phyloP scores from a whole-genome alignment of 2,888 invertebrate species.

The Caenorhabditis sp. region DNA sequence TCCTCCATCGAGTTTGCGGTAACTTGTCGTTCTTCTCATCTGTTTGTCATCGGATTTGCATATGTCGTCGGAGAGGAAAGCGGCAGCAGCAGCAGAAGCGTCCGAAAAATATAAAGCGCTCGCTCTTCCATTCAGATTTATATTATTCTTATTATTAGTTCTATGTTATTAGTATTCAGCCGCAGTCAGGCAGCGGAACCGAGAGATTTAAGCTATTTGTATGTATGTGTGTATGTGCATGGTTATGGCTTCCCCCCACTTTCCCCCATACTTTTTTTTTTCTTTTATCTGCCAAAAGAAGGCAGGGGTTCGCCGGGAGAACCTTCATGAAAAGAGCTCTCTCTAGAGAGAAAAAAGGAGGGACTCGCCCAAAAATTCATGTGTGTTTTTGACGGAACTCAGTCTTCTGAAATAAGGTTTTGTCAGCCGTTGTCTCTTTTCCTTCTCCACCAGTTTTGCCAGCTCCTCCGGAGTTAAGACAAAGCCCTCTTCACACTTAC shows the following conservation, averaged over 20 bases:
- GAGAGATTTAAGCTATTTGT: too few relatives aligned
- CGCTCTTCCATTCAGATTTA: constrained; percentile 5
- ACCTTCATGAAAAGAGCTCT: constrained; percentile 7
- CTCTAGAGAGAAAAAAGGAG: constrained; percentile 4
- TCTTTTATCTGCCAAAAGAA: background rate
- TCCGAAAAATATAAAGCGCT: constrained; percentile 10
- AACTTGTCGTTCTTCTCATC: constrained; percentile 20
- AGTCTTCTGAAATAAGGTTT: constrained; percentile 21
- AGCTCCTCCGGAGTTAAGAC: too few relatives aligned
- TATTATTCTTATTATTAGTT: constrained; percentile 6
- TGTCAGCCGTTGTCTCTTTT: too few relatives aligned
- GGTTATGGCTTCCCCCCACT: constrained; percentile 1
- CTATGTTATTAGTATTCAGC: background rate
- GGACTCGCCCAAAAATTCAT: constrained; percentile 23
- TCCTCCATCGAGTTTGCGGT: constrained; percentile 5
- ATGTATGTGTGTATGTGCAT: too few relatives aligned
- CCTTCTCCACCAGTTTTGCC: too few relatives aligned
- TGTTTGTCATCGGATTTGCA: constrained; percentile 41
- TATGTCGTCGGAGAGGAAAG: background rate
- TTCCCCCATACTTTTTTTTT: too few relatives aligned
- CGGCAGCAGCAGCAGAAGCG: background rate
- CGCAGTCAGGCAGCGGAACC: background rate
- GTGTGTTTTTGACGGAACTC: constrained; percentile 53
- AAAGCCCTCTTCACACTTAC: too few relatives aligned
- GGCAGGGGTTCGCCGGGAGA: background rate